Evolutionary conservation across 2,113 vertebrate species (phyloP).

Genomic region (Heliornis fulica): DNA sequence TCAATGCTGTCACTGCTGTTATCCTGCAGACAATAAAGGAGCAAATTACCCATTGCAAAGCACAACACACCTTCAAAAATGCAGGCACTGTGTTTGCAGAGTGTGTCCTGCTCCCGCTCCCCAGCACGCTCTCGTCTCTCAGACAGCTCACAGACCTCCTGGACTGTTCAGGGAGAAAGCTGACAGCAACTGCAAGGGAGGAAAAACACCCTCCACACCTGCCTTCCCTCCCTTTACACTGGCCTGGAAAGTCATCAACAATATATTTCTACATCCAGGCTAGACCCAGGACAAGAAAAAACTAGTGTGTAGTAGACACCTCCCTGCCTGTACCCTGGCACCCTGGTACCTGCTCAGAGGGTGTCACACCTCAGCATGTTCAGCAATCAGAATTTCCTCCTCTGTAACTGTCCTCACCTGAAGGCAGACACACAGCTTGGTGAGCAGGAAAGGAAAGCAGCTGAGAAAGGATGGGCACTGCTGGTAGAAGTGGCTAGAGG

Average conservation of each 20-base stretch:
- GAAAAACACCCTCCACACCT: neutral
- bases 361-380: neutral
- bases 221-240: neutral
- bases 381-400: neutral
- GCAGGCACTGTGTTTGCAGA: neutral
- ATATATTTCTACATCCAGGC: neutral
- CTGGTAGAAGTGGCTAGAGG: neutral
- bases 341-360: neutral
- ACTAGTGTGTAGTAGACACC: neutral
- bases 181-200: neutral
- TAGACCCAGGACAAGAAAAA: neutral
- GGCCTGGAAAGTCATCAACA: neutral
- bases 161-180: neutral
- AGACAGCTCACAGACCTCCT: neutral
- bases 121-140: neutral
- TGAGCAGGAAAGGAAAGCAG: neutral
- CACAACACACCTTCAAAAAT: conserved; percentile 54
- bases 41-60: conserved; percentile 55
- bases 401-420: neutral
- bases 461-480: neutral
- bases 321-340: neutral
- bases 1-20: conserved; percentile 61
- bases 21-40: conserved; percentile 63
- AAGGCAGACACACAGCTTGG: neutral
- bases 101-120: neutral